Conservation (phyloP, 2,113 vertebrate species). For the Ceyx cyanopectus region DNA sequence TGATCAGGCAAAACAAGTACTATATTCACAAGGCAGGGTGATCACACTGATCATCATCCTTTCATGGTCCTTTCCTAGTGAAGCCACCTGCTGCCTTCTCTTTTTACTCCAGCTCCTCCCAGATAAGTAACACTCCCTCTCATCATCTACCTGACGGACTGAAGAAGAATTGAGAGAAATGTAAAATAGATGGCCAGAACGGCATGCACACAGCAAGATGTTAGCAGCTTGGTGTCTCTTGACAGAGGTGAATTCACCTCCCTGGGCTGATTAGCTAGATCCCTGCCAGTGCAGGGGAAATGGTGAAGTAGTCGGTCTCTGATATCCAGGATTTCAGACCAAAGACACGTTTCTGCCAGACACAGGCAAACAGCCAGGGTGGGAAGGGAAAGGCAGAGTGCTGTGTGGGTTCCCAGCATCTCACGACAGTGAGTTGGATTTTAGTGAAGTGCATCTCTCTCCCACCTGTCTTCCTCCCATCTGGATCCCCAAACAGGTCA, state of each 20-base stretch:
- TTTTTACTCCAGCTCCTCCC: not conserved
- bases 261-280: not conserved
- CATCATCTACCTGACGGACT: not conserved
- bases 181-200: not conserved
- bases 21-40: not conserved
- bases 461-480: not conserved
- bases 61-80: not conserved
- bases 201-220: fast-evolving
- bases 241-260: not conserved
- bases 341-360: not conserved
- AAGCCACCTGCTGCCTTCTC: not conserved
- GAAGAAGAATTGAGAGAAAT: not conserved
- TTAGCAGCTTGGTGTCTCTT: not conserved
- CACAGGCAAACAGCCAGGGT: too few relatives aligned
- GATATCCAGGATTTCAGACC: not conserved
- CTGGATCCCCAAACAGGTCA: not conserved
- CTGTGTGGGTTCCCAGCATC: not conserved
- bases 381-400: not conserved
- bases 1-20: not conserved
- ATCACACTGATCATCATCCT: not conserved
- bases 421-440: not conserved
- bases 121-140: not conserved
- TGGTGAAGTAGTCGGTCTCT: not conserved
- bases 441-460: not conserved
- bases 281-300: not conserved